Evolutionary conservation across 2,888 invertebrate genomes (phyloP).

Genomic region (Anorthoa munda): DNA sequence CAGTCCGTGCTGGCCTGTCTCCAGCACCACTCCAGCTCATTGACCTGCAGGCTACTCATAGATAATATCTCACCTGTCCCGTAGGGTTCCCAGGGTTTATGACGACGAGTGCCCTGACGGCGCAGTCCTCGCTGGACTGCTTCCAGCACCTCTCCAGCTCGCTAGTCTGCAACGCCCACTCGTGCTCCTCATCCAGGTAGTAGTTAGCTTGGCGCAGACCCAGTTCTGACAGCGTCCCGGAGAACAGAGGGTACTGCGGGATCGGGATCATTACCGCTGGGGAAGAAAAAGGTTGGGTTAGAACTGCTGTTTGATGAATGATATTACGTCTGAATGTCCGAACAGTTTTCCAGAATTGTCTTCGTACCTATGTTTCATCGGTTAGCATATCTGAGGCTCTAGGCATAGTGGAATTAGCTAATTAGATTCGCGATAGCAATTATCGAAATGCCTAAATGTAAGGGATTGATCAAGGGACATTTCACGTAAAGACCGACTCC

Average conservation of each 20-base stretch:
- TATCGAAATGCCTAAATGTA: too few species aligned
- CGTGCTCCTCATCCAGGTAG: constrained; percentile 96
- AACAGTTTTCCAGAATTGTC: background rate
- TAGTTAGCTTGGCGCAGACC: constrained; percentile 96
- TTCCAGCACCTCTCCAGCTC: constrained; percentile 94
- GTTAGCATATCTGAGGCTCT: background rate
- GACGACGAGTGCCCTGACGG: constrained; percentile 96
- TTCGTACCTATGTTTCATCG: background rate
- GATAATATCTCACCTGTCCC: constrained; percentile 91
- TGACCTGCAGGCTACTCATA: too few species aligned
- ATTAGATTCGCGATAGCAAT: too few species aligned
- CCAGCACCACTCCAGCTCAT: too few species aligned
- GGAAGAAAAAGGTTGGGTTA: background rate
- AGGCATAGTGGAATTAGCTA: too few species aligned
- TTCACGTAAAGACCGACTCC: too few species aligned
- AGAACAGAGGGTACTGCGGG: constrained; percentile 99
- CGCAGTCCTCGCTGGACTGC: constrained; percentile 91
- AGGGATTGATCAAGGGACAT: too few species aligned
- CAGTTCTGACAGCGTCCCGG: constrained; percentile 97
- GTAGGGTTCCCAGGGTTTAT: constrained; percentile 99
- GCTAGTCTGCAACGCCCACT: constrained; percentile 95
- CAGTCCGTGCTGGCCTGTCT: too few species aligned
- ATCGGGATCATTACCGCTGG: constrained; percentile 98
- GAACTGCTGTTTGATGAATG: background rate
- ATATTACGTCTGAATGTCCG: background rate